Percentiles rank a stretch among this genome's conserved stretches.
phyloP scores from a whole-genome alignment of 2,113 vertebrate species.

The Lanius ludovicianus region DNA sequence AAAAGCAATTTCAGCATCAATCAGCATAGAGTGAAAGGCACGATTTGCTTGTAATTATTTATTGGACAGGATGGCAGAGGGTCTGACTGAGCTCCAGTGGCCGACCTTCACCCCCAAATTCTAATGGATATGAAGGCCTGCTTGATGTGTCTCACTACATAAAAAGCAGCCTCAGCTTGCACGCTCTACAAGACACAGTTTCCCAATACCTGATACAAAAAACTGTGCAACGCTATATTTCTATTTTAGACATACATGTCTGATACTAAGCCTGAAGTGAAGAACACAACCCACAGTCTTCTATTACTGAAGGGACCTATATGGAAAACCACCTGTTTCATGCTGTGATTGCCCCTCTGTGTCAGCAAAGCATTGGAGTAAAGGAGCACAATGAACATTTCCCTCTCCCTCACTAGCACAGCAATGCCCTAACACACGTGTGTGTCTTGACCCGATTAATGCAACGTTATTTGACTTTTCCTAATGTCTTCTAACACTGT shows the following conservation, averaged over 20 bases:
- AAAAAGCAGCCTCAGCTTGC: not conserved
- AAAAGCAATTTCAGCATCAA: constrained; percentile 90
- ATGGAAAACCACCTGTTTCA: not conserved
- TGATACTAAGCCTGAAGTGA: not conserved
- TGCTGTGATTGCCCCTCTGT: not conserved
- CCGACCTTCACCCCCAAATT: constrained; percentile 72
- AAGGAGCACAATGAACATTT: not conserved
- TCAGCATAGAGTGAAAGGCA: constrained; percentile 84
- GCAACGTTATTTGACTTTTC: not conserved
- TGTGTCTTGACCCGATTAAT: not conserved
- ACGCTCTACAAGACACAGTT: not conserved
- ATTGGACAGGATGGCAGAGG: constrained; percentile 75
- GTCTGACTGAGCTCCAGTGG: constrained; percentile 52
- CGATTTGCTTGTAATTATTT: constrained; percentile 87
- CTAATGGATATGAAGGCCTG: constrained; percentile 15
- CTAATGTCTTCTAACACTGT: not conserved
- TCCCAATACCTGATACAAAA: not conserved
- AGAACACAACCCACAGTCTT: not conserved
- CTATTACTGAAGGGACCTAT: not conserved
- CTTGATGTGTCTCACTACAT: not conserved
- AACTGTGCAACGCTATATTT: not conserved
- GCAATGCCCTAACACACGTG: not conserved
- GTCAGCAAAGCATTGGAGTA: not conserved
- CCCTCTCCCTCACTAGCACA: not conserved
- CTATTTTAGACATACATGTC: not conserved